Conservation (phyloP, 1,140 invertebrate species). For the Aphaenogaster rudis region DNA sequence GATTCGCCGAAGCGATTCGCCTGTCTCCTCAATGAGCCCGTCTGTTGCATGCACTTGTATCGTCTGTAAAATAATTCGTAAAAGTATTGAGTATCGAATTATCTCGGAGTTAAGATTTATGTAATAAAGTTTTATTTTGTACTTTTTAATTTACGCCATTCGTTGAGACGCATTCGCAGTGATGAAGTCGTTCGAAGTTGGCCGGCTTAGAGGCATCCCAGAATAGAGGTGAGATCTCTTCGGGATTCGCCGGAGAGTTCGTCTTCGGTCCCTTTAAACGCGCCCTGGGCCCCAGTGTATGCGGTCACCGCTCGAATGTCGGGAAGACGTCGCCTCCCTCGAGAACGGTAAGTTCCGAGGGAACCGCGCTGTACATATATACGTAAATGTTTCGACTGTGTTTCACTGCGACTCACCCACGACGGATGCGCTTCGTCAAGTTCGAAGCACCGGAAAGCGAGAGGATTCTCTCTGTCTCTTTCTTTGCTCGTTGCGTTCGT, state of each 20-base stretch:
- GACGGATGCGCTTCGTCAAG: slow-evolving; percentile 42
- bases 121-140: neutral
- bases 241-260: slow-evolving; percentile 26
- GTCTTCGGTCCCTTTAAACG: slow-evolving; percentile 44
- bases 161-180: neutral
- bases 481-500: slow-evolving; percentile 19
- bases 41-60: neutral
- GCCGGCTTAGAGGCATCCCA: slow-evolving; percentile 11
- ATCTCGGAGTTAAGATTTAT: neutral
- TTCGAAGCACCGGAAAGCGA: slow-evolving; percentile 55
- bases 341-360: slow-evolving; percentile 61
- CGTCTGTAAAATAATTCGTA: neutral
- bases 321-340: slow-evolving; percentile 40
- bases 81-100: neutral
- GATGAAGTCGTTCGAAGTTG: slow-evolving; percentile 50
- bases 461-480: slow-evolving; percentile 27
- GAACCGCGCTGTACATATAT: neutral
- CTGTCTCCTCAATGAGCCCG: neutral
- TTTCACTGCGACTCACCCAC: slow-evolving; percentile 57
- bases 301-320: slow-evolving; percentile 58
- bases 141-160: neutral
- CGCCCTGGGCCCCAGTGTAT: slow-evolving; percentile 25
- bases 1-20: slow-evolving; percentile 25
- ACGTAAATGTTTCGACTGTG: slow-evolving; percentile 52
- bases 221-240: slow-evolving; percentile 50